phyloP scores from a whole-genome alignment of 2,113 vertebrate genomes.

The Saguinus midas region DNA sequence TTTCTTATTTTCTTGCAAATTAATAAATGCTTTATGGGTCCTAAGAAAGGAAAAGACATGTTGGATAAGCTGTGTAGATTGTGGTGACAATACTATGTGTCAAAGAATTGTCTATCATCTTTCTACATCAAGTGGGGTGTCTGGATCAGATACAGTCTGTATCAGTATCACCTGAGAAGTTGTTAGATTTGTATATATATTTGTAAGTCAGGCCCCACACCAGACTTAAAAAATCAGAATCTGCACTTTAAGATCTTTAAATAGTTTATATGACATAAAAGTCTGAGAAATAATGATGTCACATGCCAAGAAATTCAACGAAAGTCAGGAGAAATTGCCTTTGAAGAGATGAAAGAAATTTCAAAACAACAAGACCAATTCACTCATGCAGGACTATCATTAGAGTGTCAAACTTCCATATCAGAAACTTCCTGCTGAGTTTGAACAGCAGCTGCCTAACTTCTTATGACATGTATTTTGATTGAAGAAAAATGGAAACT shows the following conservation, averaged over 20 bases:
- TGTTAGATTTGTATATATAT: background rate
- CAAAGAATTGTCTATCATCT: background rate
- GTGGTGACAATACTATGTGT: background rate
- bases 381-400: slow-evolving; percentile 22
- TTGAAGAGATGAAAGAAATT: slow-evolving; percentile 46
- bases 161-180: background rate
- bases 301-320: background rate
- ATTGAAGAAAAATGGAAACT: background rate
- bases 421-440: background rate
- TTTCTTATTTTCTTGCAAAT: slow-evolving; percentile 25
- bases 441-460: background rate
- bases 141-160: background rate
- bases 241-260: background rate
- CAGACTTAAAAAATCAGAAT: background rate
- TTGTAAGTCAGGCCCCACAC: background rate
- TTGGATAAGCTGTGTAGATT: background rate
- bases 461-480: background rate
- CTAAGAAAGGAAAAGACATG: background rate
- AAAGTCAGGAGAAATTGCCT: background rate
- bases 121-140: background rate
- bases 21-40: background rate
- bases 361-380: slow-evolving; percentile 16
- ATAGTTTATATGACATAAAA: background rate
- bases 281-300: background rate
- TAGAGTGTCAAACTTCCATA: background rate